Evolutionary conservation across 1,140 invertebrate species (phyloP), one percentile per base, ranked within the genome.

Genomic region (Apis florea): DNA sequence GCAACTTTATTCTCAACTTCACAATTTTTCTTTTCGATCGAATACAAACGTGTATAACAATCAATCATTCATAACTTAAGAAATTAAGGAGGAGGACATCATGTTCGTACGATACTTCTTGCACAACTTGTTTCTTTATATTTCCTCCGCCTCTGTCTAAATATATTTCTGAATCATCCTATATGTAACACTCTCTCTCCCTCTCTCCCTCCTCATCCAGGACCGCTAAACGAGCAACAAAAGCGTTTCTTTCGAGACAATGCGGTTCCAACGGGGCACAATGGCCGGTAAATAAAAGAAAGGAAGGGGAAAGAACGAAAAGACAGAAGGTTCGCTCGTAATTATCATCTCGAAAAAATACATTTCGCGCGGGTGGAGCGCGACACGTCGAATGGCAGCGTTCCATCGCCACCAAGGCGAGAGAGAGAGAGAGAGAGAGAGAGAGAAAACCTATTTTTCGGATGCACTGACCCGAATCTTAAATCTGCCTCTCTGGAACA

Each of bases 261-360:
- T 81, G 63, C 49, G 49, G 24, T 24, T 15, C 56, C 4, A 40
- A 40, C 31, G 9, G 8, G 40, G 13, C 61, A 72, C 69, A 66
- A 73, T 80, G 70, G 4, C 19, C 26, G n/a, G 26, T 40, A 0
- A 74, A 81, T 67, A 61, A 75, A 68, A 66, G 15, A 75, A 68
- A 66, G 15, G 17, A 51, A 15, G n/a, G 40, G 61, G 11, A 56
- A 56, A 63, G 31, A 40, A 15, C 17, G 66, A 47, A 47, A n/a
- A n/a, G n/a, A 73, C 59, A 56, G 69, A 72, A 17, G 69, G 58
- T 63, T 64, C 58, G n/a, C n/a, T 59, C 19, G 79, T 68, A 75
- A 81, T 81, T 81, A 75, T 81, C 63, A n/a, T 61, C 63, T 59
- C 5, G 79, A 75, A 81, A 81, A 67, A 80, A 58, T 72, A 54